Evolutionary conservation across 2,113 vertebrate species (phyloP).

Genomic region (Ciconia maguari): DNA sequence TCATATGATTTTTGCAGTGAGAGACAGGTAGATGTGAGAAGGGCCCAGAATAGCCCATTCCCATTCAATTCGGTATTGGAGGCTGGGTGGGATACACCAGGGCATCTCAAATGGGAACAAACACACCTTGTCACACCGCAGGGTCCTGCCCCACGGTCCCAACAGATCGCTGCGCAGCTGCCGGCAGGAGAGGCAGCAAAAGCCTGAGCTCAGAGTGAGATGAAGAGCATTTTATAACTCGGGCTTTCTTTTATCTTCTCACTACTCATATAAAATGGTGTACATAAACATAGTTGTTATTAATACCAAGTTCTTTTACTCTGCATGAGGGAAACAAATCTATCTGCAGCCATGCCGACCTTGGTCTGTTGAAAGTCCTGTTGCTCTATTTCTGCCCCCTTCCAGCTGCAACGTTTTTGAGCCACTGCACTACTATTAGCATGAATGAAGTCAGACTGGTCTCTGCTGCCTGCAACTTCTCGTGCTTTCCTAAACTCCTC

Average conservation of each 20-base stretch:
- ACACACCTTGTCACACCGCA: rapidly evolving
- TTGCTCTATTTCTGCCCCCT: not conserved
- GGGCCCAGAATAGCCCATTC: not conserved
- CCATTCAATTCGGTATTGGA: rapidly evolving
- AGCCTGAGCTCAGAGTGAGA: not conserved
- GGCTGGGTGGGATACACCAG: not conserved
- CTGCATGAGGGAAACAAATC: not conserved
- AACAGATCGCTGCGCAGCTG: not conserved
- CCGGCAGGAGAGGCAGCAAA: not conserved
- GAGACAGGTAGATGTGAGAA: not conserved
- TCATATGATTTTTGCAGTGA: not conserved
- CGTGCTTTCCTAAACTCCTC: not conserved
- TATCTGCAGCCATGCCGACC: rapidly evolving
- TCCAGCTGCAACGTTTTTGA: not conserved
- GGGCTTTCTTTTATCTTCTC: not conserved
- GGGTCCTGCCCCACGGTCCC: not conserved
- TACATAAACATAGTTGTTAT: not conserved
- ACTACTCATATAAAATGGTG: not conserved
- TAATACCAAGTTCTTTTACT: not conserved
- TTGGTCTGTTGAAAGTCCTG: not conserved
- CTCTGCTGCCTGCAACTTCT: not conserved
- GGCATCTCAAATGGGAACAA: not conserved
- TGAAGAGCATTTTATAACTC: not conserved
- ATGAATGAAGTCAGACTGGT: not conserved
- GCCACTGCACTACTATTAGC: not conserved